Conservation (phyloP, 2,797 vertebrate species). For the Allobates femoralis region DNA sequence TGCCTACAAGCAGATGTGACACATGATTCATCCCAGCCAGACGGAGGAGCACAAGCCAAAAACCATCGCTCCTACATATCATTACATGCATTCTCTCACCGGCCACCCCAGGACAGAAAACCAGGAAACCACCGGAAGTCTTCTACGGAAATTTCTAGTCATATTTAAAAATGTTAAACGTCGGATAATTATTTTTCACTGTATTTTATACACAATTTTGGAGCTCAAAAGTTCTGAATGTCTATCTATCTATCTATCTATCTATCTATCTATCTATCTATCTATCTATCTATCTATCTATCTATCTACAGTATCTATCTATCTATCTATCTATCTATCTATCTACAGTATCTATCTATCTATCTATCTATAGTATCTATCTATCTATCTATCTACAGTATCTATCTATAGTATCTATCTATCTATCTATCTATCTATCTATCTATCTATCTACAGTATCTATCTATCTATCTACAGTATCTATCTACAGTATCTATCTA, state of each 20-base stretch:
- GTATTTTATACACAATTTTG: neutral
- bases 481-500: neutral
- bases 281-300: neutral
- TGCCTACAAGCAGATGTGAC: constrained; percentile 62
- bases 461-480: too few relatives aligned
- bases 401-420: too few relatives aligned
- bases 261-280: neutral
- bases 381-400: too few relatives aligned
- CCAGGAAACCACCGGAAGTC: neutral
- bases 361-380: too few relatives aligned
- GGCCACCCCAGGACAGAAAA: constrained; percentile 58
- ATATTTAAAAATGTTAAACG: too few relatives aligned
- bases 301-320: too few relatives aligned
- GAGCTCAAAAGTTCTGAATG: neutral
- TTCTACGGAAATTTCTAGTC: neutral
- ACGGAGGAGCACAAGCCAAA: constrained; percentile 55
- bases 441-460: neutral
- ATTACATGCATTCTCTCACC: constrained; percentile 63
- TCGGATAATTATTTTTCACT: too few relatives aligned
- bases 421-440: neutral
- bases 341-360: too few relatives aligned
- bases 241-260: too few relatives aligned
- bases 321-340: too few relatives aligned
- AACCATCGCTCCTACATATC: constrained; percentile 53
- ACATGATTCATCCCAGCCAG: constrained; percentile 63